Evolutionary conservation across 2,888 invertebrate species (phyloP).

Genomic region (Chrysodeixis includens): DNA sequence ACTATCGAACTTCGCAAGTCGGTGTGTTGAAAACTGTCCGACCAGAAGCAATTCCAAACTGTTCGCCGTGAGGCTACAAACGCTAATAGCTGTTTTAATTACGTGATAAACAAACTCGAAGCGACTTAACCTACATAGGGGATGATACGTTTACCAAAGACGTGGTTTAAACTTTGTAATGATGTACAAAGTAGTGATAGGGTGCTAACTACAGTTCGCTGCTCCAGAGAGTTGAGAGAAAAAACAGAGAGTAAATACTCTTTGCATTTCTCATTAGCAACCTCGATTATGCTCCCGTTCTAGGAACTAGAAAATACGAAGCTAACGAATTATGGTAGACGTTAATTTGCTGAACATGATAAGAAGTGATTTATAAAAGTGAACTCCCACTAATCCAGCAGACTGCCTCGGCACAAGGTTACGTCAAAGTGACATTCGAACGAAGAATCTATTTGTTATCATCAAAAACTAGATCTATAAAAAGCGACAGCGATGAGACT

Average conservation of each 20-base stretch:
- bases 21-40: not conserved
- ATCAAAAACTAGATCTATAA: not conserved
- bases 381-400: not conserved
- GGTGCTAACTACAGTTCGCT: conserved; percentile 49
- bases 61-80: conserved; percentile 7
- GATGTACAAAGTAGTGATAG: conserved; percentile 56
- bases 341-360: not conserved
- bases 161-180: conserved; percentile 59
- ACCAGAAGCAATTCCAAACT: conserved; percentile 6
- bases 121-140: conserved; percentile 41
- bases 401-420: not conserved
- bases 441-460: not conserved
- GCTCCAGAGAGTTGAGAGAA: conserved; percentile 36
- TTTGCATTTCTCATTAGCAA: conserved; percentile 26
- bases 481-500: not conserved
- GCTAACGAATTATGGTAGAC: not conserved
- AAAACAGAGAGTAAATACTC: conserved; percentile 44
- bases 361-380: not conserved
- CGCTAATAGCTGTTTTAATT: conserved; percentile 37
- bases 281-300: conserved; percentile 10
- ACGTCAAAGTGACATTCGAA: conserved; percentile 4
- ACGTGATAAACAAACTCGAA: conserved; percentile 43
- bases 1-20: not conserved
- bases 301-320: not conserved
- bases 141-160: conserved; percentile 47